A percentile compares a stretch with the other conserved stretches of the same genome.
phyloP scores from a whole-genome alignment of 2,888 invertebrate genomes.

The Megaustenia siamemsis region DNA sequence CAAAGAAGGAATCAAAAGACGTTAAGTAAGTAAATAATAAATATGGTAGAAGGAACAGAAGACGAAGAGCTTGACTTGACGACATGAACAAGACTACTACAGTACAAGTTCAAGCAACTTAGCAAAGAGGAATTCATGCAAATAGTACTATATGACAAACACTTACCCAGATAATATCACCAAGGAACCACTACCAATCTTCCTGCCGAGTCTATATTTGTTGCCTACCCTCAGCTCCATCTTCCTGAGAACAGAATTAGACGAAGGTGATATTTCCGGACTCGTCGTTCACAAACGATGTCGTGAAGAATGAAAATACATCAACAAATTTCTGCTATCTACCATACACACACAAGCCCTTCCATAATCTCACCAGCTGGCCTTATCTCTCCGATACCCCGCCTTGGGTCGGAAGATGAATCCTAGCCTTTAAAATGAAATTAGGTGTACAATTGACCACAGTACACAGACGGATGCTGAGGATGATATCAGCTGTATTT shows the following conservation, averaged over 20 bases:
- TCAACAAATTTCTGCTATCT: conserved; percentile 54
- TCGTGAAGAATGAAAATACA: conserved; percentile 49
- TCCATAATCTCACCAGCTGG: conserved; percentile 19
- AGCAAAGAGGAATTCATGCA: too few relatives aligned
- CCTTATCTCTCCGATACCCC: conserved; percentile 47
- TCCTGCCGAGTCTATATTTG: conserved; percentile 97
- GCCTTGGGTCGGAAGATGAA: conserved; percentile 40
- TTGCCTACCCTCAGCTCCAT: conserved; percentile 86
- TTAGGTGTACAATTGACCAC: conserved; percentile 52
- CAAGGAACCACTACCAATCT: conserved; percentile 99
- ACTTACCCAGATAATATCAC: conserved; percentile 98
- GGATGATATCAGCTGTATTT: conserved; percentile 63
- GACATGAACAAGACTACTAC: too few relatives aligned
- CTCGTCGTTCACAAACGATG: conserved; percentile 21
- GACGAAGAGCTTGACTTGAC: too few relatives aligned
- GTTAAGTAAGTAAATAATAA: too few relatives aligned
- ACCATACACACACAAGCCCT: conserved; percentile 13
- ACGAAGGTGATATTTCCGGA: neutral
- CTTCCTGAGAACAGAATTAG: conserved; percentile 53
- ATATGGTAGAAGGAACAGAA: too few relatives aligned
- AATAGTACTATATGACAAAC: too few relatives aligned
- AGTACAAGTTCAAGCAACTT: too few relatives aligned
- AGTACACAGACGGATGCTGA: conserved; percentile 64
- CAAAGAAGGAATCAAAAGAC: too few relatives aligned
- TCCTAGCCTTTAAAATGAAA: conserved; percentile 45